Percentiles rank a stretch among this genome's conserved stretches.
Evolutionary conservation across 1,140 invertebrate genomes (phyloP).

Genomic region (Patella vulgata): DNA sequence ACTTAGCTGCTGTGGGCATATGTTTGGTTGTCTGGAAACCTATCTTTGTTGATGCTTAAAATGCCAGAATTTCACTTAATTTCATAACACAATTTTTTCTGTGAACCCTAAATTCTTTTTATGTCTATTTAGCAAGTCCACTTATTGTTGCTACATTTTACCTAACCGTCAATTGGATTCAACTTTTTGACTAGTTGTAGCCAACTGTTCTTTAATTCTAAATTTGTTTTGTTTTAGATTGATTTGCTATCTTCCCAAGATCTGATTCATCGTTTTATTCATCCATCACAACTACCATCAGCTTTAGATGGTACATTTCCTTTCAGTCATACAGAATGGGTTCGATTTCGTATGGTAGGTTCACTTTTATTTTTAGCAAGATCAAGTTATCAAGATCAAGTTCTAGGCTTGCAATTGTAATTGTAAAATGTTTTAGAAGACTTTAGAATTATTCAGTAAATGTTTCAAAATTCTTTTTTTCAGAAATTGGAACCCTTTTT

Average conservation of each 20-base stretch:
- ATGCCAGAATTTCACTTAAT: no score
- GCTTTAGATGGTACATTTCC: slow-evolving; percentile 51
- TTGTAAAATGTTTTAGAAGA: background rate
- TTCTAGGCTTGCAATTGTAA: background rate
- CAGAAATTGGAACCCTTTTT: slow-evolving; percentile 64
- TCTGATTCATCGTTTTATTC: slow-evolving; percentile 44
- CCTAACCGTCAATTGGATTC: no score
- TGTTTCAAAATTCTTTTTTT: slow-evolving; percentile 10
- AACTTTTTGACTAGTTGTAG: no score
- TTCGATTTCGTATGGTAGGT: slow-evolving; percentile 59
- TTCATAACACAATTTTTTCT: no score
- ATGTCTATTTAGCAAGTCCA: no score
- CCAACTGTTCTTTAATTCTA: no score
- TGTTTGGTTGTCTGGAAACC: no score
- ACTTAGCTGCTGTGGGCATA: no score
- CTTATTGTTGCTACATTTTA: no score
- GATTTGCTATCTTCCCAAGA: slow-evolving; percentile 46
- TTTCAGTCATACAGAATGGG: slow-evolving; percentile 61
- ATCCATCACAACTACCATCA: slow-evolving; percentile 46
- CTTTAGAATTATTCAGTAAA: background rate
- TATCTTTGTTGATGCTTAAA: no score
- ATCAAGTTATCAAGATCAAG: background rate
- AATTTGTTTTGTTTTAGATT: slow-evolving; percentile 47
- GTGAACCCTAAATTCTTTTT: no score
- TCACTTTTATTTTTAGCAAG: background rate